phyloP scores from a whole-genome alignment of 2,797 vertebrate species.

The Pseudochirops cupreus region DNA sequence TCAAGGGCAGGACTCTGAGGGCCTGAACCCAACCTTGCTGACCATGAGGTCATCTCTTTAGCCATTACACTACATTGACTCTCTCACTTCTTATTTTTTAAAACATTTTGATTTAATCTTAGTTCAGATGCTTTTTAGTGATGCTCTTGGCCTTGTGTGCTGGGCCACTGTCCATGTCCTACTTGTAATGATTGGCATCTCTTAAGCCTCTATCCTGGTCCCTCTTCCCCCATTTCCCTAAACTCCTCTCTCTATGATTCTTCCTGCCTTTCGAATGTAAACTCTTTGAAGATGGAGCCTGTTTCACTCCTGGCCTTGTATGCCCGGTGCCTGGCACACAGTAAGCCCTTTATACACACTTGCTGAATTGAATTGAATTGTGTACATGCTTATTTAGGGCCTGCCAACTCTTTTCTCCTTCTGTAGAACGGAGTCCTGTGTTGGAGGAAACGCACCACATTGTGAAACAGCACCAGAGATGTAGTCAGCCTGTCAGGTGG shows the following conservation, averaged over 20 bases:
- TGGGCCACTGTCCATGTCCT: not conserved
- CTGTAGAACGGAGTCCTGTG: not conserved
- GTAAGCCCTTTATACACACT: not conserved
- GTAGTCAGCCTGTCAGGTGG: conserved; percentile 58
- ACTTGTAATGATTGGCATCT: not conserved
- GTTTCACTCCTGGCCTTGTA: not conserved
- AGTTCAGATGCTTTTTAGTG: not conserved
- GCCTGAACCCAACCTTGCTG: not conserved
- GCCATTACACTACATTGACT: not conserved
- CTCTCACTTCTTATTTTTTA: not conserved
- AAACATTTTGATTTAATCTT: not conserved
- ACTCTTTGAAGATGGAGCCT: not conserved
- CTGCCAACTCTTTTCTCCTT: not conserved
- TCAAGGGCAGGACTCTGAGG: not conserved
- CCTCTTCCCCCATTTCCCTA: not conserved
- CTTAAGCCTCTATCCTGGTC: not conserved
- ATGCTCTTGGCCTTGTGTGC: not conserved
- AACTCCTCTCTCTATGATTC: not conserved
- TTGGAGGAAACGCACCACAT: conserved; percentile 11
- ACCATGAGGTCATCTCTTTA: not conserved
- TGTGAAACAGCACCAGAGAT: conserved; percentile 63
- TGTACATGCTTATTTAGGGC: not conserved
- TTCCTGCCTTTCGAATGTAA: not conserved
- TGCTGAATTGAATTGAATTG: not conserved
- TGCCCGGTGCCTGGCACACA: not conserved